These are phyloP conservation scores for Eleutherodactylus coqui DNA, from an alignment of 2,797 vertebrate genomes.

Conservation along the genomic window DNA sequence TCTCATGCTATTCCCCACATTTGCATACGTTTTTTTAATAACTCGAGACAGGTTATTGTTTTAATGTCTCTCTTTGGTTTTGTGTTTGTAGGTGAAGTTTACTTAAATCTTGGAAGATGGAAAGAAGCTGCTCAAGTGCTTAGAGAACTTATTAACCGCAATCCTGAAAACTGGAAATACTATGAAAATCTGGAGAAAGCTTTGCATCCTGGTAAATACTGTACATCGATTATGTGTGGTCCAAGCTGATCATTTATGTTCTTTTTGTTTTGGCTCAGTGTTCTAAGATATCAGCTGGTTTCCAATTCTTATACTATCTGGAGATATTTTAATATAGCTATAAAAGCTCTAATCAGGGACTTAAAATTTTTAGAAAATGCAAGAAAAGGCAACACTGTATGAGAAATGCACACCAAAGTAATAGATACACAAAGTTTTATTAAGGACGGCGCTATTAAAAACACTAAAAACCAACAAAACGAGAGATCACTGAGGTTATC, in stretches of 20 bases:
- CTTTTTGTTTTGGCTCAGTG: background rate
- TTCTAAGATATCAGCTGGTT: background rate
- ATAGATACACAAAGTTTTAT: too few relatives aligned
- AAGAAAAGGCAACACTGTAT: too few relatives aligned
- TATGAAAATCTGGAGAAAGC: slow-evolving; percentile 81
- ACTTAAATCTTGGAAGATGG: slow-evolving; percentile 78
- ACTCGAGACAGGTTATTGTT: too few relatives aligned
- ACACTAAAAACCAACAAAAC: too few relatives aligned
- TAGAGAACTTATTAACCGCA: slow-evolving; percentile 76
- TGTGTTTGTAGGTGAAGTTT: slow-evolving; percentile 74
- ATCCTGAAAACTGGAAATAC: slow-evolving; percentile 81
- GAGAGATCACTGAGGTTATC: too few relatives aligned
- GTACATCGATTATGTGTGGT: background rate
- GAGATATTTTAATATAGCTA: background rate
- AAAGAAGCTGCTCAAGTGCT: slow-evolving; percentile 79
- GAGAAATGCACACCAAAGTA: too few relatives aligned
- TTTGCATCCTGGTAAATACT: slow-evolving; percentile 76
- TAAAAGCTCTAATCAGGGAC: background rate
- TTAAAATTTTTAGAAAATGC: too few relatives aligned
- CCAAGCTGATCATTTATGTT: background rate
- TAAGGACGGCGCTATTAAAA: too few relatives aligned
- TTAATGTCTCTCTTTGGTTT: slow-evolving; percentile 59
- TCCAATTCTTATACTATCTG: background rate
- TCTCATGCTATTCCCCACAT: too few relatives aligned
- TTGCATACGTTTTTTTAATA: too few relatives aligned